Evolutionary conservation across 1,140 invertebrate species (phyloP), one percentile per base, ranked within the genome.

Genomic region (Parasteatoda tepidariorum): DNA sequence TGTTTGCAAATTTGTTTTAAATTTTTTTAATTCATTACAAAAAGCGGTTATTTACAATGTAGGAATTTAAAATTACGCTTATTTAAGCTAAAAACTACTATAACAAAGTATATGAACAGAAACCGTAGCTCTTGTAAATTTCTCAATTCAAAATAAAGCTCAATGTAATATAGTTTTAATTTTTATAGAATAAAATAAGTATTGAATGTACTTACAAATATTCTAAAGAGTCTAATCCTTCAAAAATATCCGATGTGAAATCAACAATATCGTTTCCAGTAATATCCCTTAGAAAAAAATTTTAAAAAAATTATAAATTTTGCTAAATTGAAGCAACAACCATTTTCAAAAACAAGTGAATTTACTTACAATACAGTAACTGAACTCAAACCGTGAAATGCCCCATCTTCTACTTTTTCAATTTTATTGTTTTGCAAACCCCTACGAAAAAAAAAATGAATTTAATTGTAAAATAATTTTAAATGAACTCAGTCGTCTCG

Each of bases 391-490:
- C 88, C 88, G 70, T 84, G 85, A 76, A 90, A 89, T 4, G 89
- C 87, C 0, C 88, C 88, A 54, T 88, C 87, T 83, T 86, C 86
- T 31, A 90, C 85, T 22, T 83, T 74, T 34, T 81, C 33, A 7
- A 90, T 88, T 0, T 81, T 31, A 81, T 90, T 89, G 22, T 86
- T 70, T 6, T 86, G 85, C 7, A 90, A 54, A 66, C 86, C 87
- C 82, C 86, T 87, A 61, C 15, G 73, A 84, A 22, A 26, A 48
- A 64, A 48, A 64, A 30, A 48, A 13, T 54, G 13, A 48, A 41
- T 79, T 34, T 11, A 33, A 18, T n/a, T n/a, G n/a, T n/a, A n/a
- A n/a, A n/a, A n/a, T n/a, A n/a, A n/a, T n/a, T n/a, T n/a, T n/a
- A n/a, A n/a, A n/a, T n/a, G n/a, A n/a, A n/a, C n/a, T n/a, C n/a